A percentile compares a stretch with the other conserved stretches of the same genome.
Conservation (phyloP, 2,888 invertebrate species). For the Cylloceria caligata region DNA sequence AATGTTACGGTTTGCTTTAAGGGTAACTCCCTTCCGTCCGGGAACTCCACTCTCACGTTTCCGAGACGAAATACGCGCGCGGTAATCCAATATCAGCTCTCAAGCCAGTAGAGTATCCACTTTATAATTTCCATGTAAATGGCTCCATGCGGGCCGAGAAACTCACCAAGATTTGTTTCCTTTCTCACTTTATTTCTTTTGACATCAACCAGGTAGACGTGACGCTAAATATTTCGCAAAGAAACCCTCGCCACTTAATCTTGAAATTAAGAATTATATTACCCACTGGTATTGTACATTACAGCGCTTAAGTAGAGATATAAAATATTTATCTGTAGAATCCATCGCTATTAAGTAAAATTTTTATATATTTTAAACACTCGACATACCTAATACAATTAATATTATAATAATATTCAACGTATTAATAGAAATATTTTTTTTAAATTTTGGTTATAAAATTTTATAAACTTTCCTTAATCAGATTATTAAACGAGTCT, state of each 20-base stretch:
- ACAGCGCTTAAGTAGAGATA: not conserved
- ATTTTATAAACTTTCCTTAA: no score
- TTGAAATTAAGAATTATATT: not conserved
- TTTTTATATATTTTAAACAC: no score
- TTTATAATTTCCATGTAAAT: conserved; percentile 35
- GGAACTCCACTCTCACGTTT: conserved; percentile 1
- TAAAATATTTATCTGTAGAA: not conserved
- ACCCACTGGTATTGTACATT: not conserved
- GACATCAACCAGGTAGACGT: not conserved
- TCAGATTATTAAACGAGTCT: no score
- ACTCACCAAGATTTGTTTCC: conserved; percentile 1
- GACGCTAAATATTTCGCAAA: not conserved
- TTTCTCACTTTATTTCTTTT: not conserved
- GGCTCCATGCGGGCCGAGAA: not conserved
- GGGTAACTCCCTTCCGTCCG: conserved; percentile 34
- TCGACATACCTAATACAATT: no score
- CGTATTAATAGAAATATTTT: no score
- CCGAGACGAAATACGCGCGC: conserved; percentile 5
- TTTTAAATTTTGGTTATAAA: no score
- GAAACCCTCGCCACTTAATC: not conserved
- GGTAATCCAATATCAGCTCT: conserved; percentile 23
- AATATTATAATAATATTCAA: no score
- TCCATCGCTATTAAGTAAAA: not conserved
- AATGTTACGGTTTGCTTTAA: conserved; percentile 60
- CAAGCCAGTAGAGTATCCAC: conserved; percentile 1